Evolutionary conservation across 2,888 invertebrate species (phyloP).

Genomic region (Acanthococcus lagerstroemiae): DNA sequence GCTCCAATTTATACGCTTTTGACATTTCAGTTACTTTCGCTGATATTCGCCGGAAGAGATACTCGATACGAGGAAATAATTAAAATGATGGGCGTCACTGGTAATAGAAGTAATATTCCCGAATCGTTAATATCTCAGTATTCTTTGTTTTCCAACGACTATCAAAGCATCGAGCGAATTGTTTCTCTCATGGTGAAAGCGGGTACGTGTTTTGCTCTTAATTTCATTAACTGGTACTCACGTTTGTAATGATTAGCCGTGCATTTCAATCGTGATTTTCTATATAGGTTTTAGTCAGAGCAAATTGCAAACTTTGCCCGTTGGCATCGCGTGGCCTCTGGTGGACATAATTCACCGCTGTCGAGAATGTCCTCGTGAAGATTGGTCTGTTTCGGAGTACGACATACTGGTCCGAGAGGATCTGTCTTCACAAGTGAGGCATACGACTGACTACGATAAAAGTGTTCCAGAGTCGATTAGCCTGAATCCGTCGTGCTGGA

Average conservation of each 20-base stretch:
- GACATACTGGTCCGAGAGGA: slow-evolving; percentile 61
- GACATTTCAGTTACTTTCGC: slow-evolving; percentile 26
- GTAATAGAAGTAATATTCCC: background rate
- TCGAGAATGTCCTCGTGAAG: slow-evolving; percentile 58
- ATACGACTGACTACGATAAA: slow-evolving; percentile 10
- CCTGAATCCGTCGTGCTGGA: slow-evolving; percentile 5
- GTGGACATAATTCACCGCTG: slow-evolving; percentile 60
- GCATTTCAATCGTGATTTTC: background rate
- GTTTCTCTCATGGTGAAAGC: slow-evolving; percentile 15
- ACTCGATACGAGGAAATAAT: slow-evolving; percentile 13
- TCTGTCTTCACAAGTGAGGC: slow-evolving; percentile 45
- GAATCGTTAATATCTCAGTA: slow-evolving; percentile 20
- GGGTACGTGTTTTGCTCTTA: background rate
- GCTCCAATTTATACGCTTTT: too few species aligned
- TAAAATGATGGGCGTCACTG: slow-evolving; percentile 23
- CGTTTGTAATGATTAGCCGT: background rate
- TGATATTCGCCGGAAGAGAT: slow-evolving; percentile 24
- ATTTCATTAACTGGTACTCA: background rate
- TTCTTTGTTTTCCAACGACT: slow-evolving; percentile 10
- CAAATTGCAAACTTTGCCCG: slow-evolving; percentile 32
- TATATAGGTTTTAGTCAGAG: slow-evolving; percentile 29
- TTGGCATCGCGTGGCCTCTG: slow-evolving; percentile 56
- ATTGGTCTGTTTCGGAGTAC: slow-evolving; percentile 63
- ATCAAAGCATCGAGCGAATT: slow-evolving; percentile 14
- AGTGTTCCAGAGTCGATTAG: background rate